Conservation (phyloP, 2,113 vertebrate species). For the Calyptommatus sinebrachiatus region DNA sequence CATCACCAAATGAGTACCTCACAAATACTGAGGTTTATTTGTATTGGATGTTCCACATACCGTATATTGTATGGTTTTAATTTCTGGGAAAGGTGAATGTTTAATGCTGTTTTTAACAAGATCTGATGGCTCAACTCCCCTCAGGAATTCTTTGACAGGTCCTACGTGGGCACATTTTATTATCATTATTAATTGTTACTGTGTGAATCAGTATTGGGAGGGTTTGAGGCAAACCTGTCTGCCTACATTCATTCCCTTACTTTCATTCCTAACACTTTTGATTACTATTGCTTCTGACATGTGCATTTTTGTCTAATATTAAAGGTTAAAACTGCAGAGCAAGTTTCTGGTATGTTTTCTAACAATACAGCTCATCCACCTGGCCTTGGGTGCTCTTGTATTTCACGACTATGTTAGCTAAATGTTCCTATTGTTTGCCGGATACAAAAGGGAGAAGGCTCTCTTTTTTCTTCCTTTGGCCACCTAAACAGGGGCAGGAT, state of each 20-base stretch:
- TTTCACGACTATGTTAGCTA: background rate
- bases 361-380: constrained; percentile 1
- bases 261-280: background rate
- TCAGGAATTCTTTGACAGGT: constrained; percentile 23
- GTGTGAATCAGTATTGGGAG: background rate
- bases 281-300: constrained; percentile 1
- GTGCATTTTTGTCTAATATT: background rate
- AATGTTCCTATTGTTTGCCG: too few relatives aligned
- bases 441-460: too few relatives aligned
- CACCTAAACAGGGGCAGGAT: background rate
- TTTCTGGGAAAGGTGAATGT: constrained; percentile 7
- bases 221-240: constrained; percentile 2
- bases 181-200: constrained; percentile 32
- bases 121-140: constrained; percentile 24
- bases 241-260: constrained; percentile 20
- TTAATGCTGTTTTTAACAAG: constrained; percentile 24
- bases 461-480: too few relatives aligned
- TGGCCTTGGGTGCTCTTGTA: background rate
- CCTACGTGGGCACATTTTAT: constrained; percentile 10
- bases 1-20: background rate
- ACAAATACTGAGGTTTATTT: background rate
- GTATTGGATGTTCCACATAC: background rate
- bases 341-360: background rate
- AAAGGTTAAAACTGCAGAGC: constrained; percentile 16
- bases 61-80: constrained; percentile 5